Base-by-base conservation (phyloP, 2,113 vertebrate genomes). In the Ahaetulla prasina region DNA sequence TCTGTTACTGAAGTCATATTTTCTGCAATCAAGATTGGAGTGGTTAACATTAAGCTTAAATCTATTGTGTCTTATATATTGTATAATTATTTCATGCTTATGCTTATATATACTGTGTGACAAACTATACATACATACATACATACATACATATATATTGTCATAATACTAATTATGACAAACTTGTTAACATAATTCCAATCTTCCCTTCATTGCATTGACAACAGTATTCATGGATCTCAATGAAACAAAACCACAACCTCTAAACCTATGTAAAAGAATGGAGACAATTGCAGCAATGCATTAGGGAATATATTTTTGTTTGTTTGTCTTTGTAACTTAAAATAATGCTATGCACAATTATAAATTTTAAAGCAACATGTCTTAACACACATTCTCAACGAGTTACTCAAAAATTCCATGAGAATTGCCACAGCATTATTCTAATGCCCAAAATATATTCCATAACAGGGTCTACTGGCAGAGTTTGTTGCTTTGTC, bases 261-360 rank as follows among this genome's bases (percentile, higher is more conserved):
- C 80, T 90, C 88, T 94, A 74, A 92, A 91, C 94, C 94, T 94
- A 92, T 95, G 84, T 95, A 84, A 91, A 87, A 93, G 54, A 30
- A 0, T 93, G 88, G 18, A 80, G 18, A 94, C 93, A 93, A 54
- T 94, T 95, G 49, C 88, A 57, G 54, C 87, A 93, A 49, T 52
- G 54, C 80, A 9, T 22, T 80, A 22, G 18, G 35, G 35, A 43
- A 43, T 43, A 8, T 43, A 68, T 43, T 80, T 47, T 49, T 86
- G 45, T 86, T 86, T 30, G 85, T 86, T 47, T 86, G 85, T n/a
- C 49, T 87, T 30, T 53, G 27, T 53, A 5, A 6, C 18, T 88
- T 54, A 55, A 54, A 0, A 1, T 63, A 92, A 89, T 14, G 39
- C n/a, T 92, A 47, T 53, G 52, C 87, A 8, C 11, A 89, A 68